phyloP scores from a whole-genome alignment of 2,797 vertebrate species.

The Xerus rutilus region DNA sequence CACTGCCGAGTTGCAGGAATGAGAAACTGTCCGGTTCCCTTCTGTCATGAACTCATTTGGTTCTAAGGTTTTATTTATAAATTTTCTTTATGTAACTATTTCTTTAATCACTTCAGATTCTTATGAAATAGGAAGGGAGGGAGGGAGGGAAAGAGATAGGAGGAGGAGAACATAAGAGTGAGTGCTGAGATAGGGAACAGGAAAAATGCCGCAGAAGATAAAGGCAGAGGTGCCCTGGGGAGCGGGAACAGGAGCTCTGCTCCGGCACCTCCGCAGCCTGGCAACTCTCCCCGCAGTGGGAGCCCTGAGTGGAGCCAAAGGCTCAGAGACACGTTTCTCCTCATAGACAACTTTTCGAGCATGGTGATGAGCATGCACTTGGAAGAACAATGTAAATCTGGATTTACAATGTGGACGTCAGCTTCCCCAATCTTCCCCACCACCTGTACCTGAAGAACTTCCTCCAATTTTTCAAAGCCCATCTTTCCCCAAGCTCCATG shows the following conservation, averaged over 20 bases:
- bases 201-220: neutral
- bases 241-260: neutral
- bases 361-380: neutral
- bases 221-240: neutral
- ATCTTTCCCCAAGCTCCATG: accelerated
- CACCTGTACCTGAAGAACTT: neutral
- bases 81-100: neutral
- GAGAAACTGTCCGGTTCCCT: neutral
- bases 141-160: no score
- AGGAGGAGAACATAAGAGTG: neutral
- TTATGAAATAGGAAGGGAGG: neutral
- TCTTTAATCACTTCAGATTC: neutral
- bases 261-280: neutral
- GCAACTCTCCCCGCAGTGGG: neutral
- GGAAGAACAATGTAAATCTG: neutral
- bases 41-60: neutral
- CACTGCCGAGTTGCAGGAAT: accelerated
- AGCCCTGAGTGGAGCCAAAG: neutral
- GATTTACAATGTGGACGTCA: neutral
- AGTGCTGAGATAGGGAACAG: neutral
- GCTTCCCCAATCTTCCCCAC: neutral
- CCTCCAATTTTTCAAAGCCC: neutral
- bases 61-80: neutral
- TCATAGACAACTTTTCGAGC: neutral
- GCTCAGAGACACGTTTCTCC: neutral